Evolutionary conservation across 2,113 vertebrate species (phyloP).

Genomic region (Pavo muticus): DNA sequence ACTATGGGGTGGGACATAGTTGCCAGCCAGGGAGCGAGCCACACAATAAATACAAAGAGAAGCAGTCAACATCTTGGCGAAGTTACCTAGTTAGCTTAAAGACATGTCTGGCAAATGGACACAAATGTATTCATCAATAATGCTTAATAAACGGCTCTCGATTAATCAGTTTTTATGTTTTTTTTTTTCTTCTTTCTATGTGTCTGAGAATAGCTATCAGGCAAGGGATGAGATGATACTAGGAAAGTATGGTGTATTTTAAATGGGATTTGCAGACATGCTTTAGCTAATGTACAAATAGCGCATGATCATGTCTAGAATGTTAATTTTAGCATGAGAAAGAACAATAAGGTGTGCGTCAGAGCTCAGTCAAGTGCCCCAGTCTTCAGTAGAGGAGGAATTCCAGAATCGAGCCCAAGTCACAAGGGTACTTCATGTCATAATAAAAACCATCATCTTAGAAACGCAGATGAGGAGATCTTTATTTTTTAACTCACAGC

Average conservation of each 20-base stretch:
- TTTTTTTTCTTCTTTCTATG: background rate
- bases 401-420: background rate
- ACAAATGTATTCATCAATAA: background rate
- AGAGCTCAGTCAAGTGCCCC: background rate
- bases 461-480: background rate
- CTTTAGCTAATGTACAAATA: background rate
- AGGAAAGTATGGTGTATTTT: background rate
- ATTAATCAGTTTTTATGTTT: background rate
- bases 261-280: background rate
- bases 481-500: too few relatives aligned
- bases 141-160: background rate
- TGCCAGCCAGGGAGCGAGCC: fast-evolving
- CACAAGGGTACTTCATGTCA: background rate
- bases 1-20: fast-evolving
- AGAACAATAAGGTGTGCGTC: background rate
- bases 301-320: background rate
- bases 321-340: background rate
- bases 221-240: background rate
- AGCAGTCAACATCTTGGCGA: background rate
- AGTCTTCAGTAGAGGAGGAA: background rate
- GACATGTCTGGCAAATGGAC: background rate
- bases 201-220: background rate
- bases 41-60: background rate
- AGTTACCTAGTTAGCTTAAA: background rate
- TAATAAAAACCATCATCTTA: background rate